These are phyloP conservation scores for Strix aluco DNA, from an alignment of 2,113 vertebrate species.

Conservation along the genomic window DNA sequence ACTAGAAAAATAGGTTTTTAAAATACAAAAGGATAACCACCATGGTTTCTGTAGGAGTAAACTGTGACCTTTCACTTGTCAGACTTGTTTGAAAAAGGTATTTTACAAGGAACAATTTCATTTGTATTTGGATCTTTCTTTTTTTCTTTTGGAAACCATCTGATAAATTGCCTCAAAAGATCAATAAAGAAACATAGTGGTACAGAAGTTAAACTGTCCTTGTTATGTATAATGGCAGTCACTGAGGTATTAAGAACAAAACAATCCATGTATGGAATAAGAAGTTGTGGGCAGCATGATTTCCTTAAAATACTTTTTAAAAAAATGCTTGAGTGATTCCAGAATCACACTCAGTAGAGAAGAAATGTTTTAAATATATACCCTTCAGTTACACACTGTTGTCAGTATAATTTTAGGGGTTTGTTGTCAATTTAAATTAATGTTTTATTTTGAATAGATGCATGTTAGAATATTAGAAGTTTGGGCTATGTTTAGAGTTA, in stretches of 20 bases:
- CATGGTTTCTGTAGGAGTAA: not conserved
- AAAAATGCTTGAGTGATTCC: not conserved
- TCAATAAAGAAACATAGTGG: not conserved
- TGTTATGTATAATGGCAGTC: not conserved
- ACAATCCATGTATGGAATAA: not conserved
- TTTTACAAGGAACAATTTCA: not conserved
- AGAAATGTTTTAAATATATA: not conserved
- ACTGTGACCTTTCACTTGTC: not conserved
- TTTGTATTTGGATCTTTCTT: not conserved
- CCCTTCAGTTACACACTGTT: not conserved
- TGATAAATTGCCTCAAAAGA: not conserved
- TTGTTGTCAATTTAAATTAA: not conserved
- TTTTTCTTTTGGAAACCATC: not conserved
- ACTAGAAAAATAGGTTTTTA: not conserved
- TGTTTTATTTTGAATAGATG: not conserved
- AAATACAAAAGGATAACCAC: not conserved
- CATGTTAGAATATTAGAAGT: not conserved
- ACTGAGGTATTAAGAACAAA: not conserved
- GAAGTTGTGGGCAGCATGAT: not conserved
- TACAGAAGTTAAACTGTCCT: not conserved
- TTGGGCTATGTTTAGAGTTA: not conserved
- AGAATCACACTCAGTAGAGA: not conserved
- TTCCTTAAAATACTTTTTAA: not conserved
- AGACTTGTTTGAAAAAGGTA: not conserved
- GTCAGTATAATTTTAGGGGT: not conserved